A percentile compares a stretch with the other conserved stretches of the same genome.
phyloP scores from a whole-genome alignment of 2,797 vertebrate species.

The Enteromius radiatus region DNA sequence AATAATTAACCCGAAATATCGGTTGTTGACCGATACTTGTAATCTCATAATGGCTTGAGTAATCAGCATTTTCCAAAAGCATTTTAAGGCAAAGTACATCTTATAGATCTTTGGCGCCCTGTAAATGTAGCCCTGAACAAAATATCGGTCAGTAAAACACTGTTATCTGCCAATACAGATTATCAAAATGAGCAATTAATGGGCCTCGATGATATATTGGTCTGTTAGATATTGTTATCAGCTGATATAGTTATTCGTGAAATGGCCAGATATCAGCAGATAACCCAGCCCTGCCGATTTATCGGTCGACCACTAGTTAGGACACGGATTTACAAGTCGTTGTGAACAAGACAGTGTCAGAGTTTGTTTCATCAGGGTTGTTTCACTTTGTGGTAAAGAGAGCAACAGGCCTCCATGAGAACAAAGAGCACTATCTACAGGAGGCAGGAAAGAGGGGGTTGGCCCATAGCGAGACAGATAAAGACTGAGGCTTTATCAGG shows the following conservation, averaged over 20 bases:
- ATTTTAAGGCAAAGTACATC: background rate
- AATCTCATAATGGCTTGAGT: background rate
- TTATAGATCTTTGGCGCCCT: background rate
- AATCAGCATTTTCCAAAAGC: background rate
- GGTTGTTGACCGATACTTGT: background rate
- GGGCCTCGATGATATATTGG: background rate
- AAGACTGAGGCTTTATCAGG: conserved; percentile 73
- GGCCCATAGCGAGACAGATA: conserved; percentile 66
- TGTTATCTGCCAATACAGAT: background rate
- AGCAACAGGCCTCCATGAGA: conserved; percentile 47
- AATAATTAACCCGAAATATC: background rate
- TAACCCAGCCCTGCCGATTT: background rate
- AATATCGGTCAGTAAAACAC: background rate
- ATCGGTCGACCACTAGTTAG: background rate
- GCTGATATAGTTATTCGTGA: background rate
- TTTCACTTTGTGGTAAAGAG: conserved; percentile 37
- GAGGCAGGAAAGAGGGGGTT: conserved; percentile 69
- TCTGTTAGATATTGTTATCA: background rate
- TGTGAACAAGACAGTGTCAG: conserved; percentile 50
- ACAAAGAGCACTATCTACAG: conserved; percentile 71
- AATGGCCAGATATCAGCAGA: background rate
- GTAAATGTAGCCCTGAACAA: background rate
- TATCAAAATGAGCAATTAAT: background rate
- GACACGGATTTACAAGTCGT: conserved; percentile 44
- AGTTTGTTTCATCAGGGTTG: conserved; percentile 29